Percentiles rank a stretch among this genome's conserved stretches.
Evolutionary conservation across 2,797 vertebrate genomes (phyloP).

Genomic region (Ctenopoma multispine): DNA sequence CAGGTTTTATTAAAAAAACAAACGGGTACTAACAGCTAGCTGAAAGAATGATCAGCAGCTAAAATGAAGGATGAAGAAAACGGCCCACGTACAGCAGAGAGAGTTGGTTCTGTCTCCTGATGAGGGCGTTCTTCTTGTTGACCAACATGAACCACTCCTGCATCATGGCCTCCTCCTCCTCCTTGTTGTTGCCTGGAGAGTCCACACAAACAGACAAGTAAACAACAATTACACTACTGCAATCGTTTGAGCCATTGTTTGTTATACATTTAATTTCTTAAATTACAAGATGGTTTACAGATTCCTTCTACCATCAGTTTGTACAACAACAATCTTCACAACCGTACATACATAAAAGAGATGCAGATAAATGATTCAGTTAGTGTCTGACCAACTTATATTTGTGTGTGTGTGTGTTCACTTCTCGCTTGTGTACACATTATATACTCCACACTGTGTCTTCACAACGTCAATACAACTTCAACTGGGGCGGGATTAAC

Average conservation of each 20-base stretch:
- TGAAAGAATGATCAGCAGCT: too few relatives aligned
- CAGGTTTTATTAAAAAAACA: too few relatives aligned
- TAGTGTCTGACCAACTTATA: constrained; percentile 27
- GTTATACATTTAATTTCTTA: too few relatives aligned
- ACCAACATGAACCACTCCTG: constrained; percentile 99
- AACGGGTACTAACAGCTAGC: not conserved
- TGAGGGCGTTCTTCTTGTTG: constrained; percentile 99
- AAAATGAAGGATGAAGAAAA: not conserved
- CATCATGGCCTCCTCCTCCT: constrained; percentile 99
- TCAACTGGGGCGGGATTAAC: constrained; percentile 74
- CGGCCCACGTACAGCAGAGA: constrained; percentile 91
- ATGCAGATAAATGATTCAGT: constrained; percentile 42
- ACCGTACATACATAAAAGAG: not conserved
- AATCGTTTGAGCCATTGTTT: too few relatives aligned
- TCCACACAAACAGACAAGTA: constrained; percentile 18
- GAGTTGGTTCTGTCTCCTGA: constrained; percentile 97
- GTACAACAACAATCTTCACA: not conserved
- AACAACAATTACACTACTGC: too few relatives aligned
- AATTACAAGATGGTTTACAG: too few relatives aligned
- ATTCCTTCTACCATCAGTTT: not conserved
- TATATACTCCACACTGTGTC: constrained; percentile 66
- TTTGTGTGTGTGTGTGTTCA: constrained; percentile 32
- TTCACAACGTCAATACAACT: constrained; percentile 72
- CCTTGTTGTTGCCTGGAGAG: constrained; percentile 92
- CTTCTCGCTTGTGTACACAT: constrained; percentile 57